Evolutionary conservation across 2,113 vertebrate genomes (phyloP), one percentile per base, ranked within the genome.

Genomic region (Otolemur garnettii): DNA sequence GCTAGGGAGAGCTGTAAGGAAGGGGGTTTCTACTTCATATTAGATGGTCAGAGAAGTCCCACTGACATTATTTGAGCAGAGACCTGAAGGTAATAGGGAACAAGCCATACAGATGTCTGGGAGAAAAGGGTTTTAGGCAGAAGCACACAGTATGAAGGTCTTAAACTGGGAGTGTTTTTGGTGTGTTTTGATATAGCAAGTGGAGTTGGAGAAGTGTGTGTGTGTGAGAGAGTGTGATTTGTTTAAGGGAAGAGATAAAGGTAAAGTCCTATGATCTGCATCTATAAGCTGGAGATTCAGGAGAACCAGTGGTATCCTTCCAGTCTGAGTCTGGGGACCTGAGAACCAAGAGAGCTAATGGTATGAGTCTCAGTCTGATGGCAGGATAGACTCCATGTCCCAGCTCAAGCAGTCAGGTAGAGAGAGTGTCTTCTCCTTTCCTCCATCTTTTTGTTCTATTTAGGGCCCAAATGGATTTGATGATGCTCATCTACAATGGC

Each of bases 1-100:
- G 24, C 10, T 4, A 8, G 42, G 0, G 30, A 75, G 42, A 22
- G 21, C 26, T n/a, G 0, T 6, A 13, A 74, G 75, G 30, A n/a
- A 8, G 17, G 59, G 14, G 26, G 2, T 28, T 86, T 69, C 60
- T 19, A 0, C 26, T 35, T 24, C 50, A 45, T 1, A 4, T 35
- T 80, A 9, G 81, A 15, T 22, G 17, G 35, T 74, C 24, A 57
- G 38, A 38, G n/a, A 84, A 59, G 42, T 64, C 35, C 93, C 28
- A 64, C 30, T 57, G 28, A 45, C 53, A 3, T 66, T 33, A 12
- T 12, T 38, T 69, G 57, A 79, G n/a, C 50, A 72, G 35, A 72
- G n/a, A 35, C 42, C 1, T 71, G 55, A 68, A 55, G 45, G 35
- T 55, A 84, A 4, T 2, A 35, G 26, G 84, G 13, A 75, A 11